Percentiles rank a stretch among this genome's conserved stretches.
Conservation (phyloP, 2,888 invertebrate genomes). For the Eubasilissa splendida region DNA sequence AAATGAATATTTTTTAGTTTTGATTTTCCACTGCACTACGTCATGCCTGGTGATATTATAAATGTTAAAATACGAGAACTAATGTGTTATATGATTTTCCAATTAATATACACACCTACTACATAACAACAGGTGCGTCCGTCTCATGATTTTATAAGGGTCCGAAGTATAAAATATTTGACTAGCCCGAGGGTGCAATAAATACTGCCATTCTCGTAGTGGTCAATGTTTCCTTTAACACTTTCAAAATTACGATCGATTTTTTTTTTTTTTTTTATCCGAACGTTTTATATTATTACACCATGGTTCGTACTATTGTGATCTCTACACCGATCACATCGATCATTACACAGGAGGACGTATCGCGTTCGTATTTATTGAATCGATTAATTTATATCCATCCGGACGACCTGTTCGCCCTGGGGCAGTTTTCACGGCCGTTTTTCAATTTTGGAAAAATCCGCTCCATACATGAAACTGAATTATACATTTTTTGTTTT, state of each 20-base stretch:
- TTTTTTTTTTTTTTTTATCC: slow-evolving; percentile 28
- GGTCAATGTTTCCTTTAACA: slow-evolving; percentile 40
- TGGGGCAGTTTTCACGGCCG: not conserved
- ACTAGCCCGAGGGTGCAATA: slow-evolving; percentile 25
- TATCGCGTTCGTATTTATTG: not conserved
- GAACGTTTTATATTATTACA: slow-evolving; percentile 21
- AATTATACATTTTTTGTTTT: too few species aligned
- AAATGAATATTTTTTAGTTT: too few species aligned
- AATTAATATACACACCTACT: slow-evolving; percentile 41
- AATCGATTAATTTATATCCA: not conserved
- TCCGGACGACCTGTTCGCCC: not conserved
- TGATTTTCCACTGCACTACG: too few species aligned
- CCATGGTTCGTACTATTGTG: slow-evolving; percentile 16
- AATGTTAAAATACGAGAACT: too few species aligned
- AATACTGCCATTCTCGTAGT: slow-evolving; percentile 27
- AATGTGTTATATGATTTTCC: slow-evolving; percentile 47
- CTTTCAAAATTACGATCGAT: slow-evolving; percentile 40
- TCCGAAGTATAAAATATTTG: slow-evolving; percentile 30
- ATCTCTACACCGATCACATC: not conserved
- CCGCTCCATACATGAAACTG: too few species aligned
- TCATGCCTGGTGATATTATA: too few species aligned
- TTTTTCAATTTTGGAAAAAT: too few species aligned
- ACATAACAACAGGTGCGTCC: slow-evolving; percentile 51
- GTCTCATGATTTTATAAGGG: slow-evolving; percentile 48
- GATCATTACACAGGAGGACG: not conserved